These are phyloP conservation scores for Papilio protenor DNA, from an alignment of 2,888 invertebrate genomes.

Conservation along the genomic window DNA sequence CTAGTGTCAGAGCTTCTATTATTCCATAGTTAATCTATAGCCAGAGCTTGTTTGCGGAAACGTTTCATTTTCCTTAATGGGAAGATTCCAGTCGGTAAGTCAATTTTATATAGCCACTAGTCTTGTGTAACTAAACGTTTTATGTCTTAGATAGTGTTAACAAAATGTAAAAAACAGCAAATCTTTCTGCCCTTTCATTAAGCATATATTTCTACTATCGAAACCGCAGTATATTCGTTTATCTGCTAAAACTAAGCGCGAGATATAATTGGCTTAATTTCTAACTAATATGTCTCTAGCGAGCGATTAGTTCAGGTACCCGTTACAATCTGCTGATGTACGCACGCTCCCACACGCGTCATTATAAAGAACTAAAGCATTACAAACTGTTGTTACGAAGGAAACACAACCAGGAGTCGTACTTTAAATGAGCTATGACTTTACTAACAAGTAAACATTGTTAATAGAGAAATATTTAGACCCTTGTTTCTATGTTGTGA, in stretches of 20 bases:
- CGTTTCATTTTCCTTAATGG: background rate
- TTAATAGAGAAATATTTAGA: background rate
- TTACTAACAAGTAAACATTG: background rate
- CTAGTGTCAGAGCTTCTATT: conserved; percentile 1
- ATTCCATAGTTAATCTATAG: conserved; percentile 10
- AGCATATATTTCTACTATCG: no score
- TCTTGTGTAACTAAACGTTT: no score
- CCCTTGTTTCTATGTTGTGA: background rate
- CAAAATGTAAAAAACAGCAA: no score
- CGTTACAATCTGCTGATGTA: conserved; percentile 29
- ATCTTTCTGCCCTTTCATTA: no score
- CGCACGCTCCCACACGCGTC: conserved; percentile 17
- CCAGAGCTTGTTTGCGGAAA: conserved; percentile 15
- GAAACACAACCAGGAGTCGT: background rate
- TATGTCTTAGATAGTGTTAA: no score
- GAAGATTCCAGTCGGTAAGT: background rate
- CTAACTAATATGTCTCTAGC: conserved; percentile 27
- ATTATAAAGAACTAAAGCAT: conserved; percentile 25
- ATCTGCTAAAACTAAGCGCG: background rate
- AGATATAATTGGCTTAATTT: conserved; percentile 32
- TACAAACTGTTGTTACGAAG: conserved; percentile 14
- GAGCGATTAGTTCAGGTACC: conserved; percentile 9
- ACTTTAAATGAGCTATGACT: background rate
- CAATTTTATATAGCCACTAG: background rate
- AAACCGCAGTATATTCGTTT: background rate